These are phyloP conservation scores for Linepithema humile DNA, from an alignment of 1,140 invertebrate genomes.

Conservation along the genomic window DNA sequence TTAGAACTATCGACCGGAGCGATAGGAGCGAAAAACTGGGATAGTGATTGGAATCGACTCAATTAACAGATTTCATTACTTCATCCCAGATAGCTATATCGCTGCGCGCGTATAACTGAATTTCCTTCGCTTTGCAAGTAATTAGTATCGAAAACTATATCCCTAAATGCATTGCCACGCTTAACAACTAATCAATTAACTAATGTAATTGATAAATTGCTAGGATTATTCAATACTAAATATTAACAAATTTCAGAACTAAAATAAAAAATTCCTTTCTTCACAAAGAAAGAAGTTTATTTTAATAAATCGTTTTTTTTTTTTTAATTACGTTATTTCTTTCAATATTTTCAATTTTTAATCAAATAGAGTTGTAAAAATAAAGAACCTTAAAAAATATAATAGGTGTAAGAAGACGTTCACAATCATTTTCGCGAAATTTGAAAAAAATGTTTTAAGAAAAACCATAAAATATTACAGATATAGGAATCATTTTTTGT, in stretches of 20 bases:
- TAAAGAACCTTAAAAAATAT: background rate
- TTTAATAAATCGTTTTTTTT: no score
- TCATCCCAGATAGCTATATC: background rate
- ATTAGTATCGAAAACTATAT: background rate
- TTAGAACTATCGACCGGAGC: conserved; percentile 42
- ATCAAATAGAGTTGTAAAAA: no score
- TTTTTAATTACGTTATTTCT: no score
- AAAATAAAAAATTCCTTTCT: background rate
- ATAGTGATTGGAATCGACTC: conserved; percentile 21
- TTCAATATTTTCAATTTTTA: no score
- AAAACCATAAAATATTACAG: background rate
- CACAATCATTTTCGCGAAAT: background rate
- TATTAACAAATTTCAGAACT: background rate
- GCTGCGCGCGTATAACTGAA: background rate
- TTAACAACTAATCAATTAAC: background rate
- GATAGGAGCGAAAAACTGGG: conserved; percentile 51
- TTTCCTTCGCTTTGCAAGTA: background rate
- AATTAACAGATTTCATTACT: conserved; percentile 57
- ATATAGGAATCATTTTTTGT: background rate
- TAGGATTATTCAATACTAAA: background rate
- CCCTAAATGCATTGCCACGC: background rate
- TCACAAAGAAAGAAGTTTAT: no score
- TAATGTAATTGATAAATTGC: background rate
- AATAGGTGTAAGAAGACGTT: background rate
- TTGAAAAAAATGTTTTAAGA: background rate